Evolutionary conservation across 1,140 invertebrate genomes (phyloP).

Genomic region (Tetragnatha versicolor): DNA sequence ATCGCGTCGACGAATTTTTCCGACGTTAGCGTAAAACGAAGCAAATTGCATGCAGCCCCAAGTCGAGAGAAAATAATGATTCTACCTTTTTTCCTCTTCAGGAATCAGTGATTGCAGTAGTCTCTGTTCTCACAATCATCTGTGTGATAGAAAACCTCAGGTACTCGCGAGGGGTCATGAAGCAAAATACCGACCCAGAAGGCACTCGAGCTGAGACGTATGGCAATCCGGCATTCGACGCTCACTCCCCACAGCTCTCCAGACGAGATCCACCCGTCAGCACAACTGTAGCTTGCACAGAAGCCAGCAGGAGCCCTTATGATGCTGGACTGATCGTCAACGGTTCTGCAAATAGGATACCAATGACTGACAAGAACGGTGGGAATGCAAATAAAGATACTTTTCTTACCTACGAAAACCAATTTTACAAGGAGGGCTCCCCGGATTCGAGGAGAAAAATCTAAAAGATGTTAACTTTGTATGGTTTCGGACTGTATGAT

Average conservation of each 20-base stretch:
- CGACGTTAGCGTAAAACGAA: no score
- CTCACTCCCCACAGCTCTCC: neutral
- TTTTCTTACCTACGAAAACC: conserved; percentile 15
- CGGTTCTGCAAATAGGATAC: neutral
- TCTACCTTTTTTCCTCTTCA: neutral
- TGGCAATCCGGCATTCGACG: conserved; percentile 37
- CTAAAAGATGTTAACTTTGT: no score
- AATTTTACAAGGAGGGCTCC: conserved; percentile 16
- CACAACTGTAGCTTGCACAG: neutral
- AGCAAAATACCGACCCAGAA: conserved; percentile 4
- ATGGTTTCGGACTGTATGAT: no score
- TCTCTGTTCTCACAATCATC: neutral
- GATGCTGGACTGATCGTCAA: no score
- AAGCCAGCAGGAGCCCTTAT: conserved; percentile 14
- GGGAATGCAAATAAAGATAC: neutral
- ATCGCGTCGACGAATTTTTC: neutral
- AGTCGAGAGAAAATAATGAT: neutral
- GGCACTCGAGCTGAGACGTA: conserved; percentile 34
- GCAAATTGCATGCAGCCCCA: neutral
- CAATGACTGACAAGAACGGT: no score
- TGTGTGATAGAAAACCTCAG: neutral
- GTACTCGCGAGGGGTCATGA: neutral
- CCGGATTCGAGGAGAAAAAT: neutral
- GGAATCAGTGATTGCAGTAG: neutral
- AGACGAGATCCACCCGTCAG: neutral